Conservation (phyloP, 92 coral and sea anemone genomes). For the Palythoa heliodiscus region DNA sequence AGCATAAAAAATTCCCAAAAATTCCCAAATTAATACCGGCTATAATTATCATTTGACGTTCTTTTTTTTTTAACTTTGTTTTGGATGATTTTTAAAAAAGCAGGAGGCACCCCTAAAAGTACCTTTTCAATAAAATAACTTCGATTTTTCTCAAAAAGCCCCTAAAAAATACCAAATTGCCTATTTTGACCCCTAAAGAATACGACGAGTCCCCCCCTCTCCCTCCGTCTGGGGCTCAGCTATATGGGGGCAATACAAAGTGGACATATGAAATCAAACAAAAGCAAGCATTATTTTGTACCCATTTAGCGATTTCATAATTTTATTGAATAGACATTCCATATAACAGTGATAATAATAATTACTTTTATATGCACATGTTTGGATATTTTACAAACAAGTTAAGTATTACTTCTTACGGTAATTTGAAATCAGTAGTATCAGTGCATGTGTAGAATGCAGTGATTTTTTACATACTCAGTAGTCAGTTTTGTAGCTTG, state of each 20-base stretch:
- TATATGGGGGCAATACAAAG: slow-evolving; percentile 28
- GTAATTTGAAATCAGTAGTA: slow-evolving; percentile 20
- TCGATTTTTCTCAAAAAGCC: no score
- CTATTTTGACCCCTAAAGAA: no score
- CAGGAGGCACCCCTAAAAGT: no score
- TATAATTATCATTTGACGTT: no score
- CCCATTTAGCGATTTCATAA: slow-evolving; percentile 18
- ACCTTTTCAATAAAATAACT: no score
- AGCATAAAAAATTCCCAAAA: no score
- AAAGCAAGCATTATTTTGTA: slow-evolving; percentile 21
- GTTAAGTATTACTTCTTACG: slow-evolving; percentile 16
- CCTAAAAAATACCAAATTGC: no score
- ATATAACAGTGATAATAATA: slow-evolving; percentile 21
- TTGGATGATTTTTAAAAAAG: no score
- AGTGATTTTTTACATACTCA: slow-evolving; percentile 28
- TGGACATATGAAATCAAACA: slow-evolving; percentile 17
- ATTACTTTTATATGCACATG: slow-evolving; percentile 13
- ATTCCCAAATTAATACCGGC: no score
- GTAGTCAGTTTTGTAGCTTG: slow-evolving; percentile 24
- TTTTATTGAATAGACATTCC: slow-evolving; percentile 19
- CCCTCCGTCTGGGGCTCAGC: no score
- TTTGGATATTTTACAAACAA: background rate
- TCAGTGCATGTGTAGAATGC: slow-evolving; percentile 12
- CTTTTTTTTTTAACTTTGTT: no score
- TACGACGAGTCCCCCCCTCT: no score